Conservation (phyloP, 53 echinoderm and acorn worm species). For the Glandiceps talaboti region DNA sequence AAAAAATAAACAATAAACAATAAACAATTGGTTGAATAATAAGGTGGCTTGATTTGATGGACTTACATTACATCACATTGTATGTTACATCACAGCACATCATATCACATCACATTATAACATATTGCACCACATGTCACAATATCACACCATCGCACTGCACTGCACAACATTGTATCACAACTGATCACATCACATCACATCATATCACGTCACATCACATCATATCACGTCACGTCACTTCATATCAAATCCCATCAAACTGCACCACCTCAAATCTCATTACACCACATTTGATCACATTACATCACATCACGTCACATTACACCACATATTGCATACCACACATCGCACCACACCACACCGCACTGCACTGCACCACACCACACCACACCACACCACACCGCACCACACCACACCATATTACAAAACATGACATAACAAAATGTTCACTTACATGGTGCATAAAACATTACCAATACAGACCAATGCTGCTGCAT, state of each 20-base stretch:
- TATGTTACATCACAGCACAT: neutral
- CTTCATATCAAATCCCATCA: neutral
- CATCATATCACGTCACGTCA: neutral
- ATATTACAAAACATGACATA: neutral
- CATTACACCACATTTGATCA: neutral
- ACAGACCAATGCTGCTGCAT: constrained; percentile 40
- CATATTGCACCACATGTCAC: neutral
- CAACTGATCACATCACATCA: neutral
- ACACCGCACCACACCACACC: neutral
- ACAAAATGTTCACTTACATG: constrained; percentile 49
- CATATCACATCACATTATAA: neutral
- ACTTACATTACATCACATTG: neutral
- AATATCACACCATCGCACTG: neutral
- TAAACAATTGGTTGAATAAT: too few species aligned
- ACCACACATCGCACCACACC: neutral
- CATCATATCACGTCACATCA: neutral
- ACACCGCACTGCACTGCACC: neutral
- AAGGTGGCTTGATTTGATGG: too few species aligned
- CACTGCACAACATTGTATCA: neutral
- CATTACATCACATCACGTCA: neutral
- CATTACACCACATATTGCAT: neutral
- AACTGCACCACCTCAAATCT: neutral
- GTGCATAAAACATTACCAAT: constrained; percentile 95
- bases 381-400: neutral
- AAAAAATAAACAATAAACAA: too few species aligned